Conservation (phyloP, 2,888 invertebrate species). For the Apodemia mormo region DNA sequence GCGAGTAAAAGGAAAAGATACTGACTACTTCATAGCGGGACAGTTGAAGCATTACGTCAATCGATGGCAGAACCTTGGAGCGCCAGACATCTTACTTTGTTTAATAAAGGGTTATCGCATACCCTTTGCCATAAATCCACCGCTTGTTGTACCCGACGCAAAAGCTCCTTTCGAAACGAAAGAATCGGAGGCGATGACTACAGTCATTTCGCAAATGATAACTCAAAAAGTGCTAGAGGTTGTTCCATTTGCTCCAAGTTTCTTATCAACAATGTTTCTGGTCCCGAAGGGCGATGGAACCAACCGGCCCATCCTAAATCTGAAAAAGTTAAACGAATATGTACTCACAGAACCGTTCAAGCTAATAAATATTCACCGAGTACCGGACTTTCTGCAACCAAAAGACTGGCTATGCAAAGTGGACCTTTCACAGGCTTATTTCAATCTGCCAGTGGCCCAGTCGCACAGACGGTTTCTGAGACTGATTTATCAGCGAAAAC, state of each 20-base stretch:
- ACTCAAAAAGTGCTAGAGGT: slow-evolving; percentile 1
- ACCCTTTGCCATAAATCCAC: slow-evolving; percentile 1
- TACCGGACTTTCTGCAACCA: neutral
- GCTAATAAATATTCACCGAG: neutral
- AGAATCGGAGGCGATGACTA: slow-evolving; percentile 15
- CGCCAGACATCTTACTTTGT: neutral
- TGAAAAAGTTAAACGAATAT: slow-evolving; percentile 6
- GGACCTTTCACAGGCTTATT: too few species aligned
- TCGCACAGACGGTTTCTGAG: too few species aligned
- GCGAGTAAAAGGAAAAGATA: neutral
- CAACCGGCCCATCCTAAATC: slow-evolving; percentile 23
- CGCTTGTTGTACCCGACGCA: neutral
- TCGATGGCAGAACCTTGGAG: slow-evolving; percentile 1
- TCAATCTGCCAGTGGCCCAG: too few species aligned
- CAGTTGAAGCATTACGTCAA: neutral
- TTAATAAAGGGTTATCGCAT: neutral
- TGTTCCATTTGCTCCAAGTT: slow-evolving; percentile 4
- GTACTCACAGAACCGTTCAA: slow-evolving; percentile 1
- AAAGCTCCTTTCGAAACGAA: neutral
- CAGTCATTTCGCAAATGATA: slow-evolving; percentile 7
- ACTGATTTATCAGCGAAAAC: neutral
- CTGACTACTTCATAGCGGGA: slow-evolving; percentile 19
- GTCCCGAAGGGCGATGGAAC: slow-evolving; percentile 26
- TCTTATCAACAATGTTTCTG: slow-evolving; percentile 20
- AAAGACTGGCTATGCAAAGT: too few species aligned